phyloP scores from a whole-genome alignment of 2,113 vertebrate genomes.

The Eudorcas thomsonii region DNA sequence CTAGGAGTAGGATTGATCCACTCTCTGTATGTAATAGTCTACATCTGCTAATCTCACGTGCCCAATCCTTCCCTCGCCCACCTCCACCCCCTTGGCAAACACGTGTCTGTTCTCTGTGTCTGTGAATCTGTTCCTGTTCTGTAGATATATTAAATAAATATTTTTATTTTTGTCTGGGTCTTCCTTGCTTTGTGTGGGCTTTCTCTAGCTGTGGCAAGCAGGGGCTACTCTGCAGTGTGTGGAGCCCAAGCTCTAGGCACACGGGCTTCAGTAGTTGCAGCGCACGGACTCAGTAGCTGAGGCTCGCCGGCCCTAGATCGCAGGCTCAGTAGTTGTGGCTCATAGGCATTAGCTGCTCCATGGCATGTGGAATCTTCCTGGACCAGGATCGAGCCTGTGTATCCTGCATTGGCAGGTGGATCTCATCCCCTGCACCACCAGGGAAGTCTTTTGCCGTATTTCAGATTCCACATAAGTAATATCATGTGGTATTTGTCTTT shows the following conservation, averaged over 20 bases:
- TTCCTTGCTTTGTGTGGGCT: background rate
- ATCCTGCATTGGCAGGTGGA: background rate
- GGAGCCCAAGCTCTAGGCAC: background rate
- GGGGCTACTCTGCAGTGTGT: background rate
- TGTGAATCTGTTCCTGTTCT: background rate
- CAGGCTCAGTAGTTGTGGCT: background rate
- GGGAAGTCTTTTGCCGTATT: background rate
- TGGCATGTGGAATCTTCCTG: background rate
- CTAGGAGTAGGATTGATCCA: background rate
- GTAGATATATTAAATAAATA: background rate
- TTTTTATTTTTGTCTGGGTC: background rate
- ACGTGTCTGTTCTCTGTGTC: background rate
- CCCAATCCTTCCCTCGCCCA: background rate
- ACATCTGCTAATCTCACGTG: background rate
- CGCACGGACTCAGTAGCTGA: fast-evolving
- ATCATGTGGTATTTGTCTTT: background rate
- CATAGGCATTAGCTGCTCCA: background rate
- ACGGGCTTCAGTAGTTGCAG: too few species aligned
- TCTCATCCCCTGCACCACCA: background rate
- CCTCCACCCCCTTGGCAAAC: background rate
- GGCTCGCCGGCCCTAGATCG: background rate
- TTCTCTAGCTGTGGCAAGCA: background rate
- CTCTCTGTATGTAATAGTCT: background rate
- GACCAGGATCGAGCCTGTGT: background rate
- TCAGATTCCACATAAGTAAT: background rate